Evolutionary conservation across 1,140 invertebrate genomes (phyloP).

Genomic region (Linepithema humile): DNA sequence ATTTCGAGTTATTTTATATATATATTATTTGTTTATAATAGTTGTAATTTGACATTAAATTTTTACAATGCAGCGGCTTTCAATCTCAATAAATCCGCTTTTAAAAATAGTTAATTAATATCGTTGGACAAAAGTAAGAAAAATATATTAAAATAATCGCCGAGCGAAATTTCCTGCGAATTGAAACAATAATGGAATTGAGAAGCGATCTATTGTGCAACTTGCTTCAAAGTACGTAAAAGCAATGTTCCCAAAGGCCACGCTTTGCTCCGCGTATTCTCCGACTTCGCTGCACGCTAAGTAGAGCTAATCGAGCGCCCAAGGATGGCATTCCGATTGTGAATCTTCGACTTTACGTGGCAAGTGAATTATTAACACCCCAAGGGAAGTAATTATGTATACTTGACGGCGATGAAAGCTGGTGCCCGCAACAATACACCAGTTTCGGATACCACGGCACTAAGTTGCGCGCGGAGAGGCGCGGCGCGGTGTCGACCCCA

Average conservation of each 20-base stretch:
- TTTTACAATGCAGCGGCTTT: no score
- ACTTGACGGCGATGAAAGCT: neutral
- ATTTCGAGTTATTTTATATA: no score
- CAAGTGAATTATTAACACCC: conserved; percentile 16
- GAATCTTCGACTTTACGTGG: neutral
- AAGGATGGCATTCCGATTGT: neutral
- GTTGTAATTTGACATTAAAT: no score
- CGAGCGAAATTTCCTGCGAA: no score
- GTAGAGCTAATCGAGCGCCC: conserved; percentile 20
- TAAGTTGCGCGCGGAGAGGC: neutral
- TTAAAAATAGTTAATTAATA: no score
- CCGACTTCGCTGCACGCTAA: conserved; percentile 1
- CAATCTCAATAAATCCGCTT: no score
- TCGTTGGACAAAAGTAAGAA: no score
- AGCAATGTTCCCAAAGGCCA: no score
- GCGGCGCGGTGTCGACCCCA: neutral
- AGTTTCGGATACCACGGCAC: neutral
- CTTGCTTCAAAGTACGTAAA: neutral
- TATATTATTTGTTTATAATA: no score
- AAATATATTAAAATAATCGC: no score
- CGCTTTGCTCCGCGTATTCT: neutral
- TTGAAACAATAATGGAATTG: no score
- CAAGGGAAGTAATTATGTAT: neutral
- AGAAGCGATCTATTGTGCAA: no score
- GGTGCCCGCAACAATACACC: neutral